These are phyloP conservation scores for Acanthopleura granulata DNA, from an alignment of 2,888 invertebrate species.

Conservation along the genomic window DNA sequence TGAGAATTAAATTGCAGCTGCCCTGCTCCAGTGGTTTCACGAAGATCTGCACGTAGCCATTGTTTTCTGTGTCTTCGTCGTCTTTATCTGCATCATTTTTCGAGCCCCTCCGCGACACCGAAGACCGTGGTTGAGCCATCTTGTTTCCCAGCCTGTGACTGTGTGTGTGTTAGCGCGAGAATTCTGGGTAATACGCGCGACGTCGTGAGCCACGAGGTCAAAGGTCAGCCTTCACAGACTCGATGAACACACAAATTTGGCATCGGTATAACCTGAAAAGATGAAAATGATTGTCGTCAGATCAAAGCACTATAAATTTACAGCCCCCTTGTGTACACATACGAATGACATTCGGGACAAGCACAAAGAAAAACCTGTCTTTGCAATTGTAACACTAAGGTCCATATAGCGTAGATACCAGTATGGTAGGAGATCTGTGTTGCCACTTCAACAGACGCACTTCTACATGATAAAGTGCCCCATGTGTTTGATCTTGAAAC, in stretches of 20 bases:
- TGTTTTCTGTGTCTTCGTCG: slow-evolving; percentile 76
- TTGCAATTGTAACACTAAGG: too few species aligned
- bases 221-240: neutral
- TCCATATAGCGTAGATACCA: too few species aligned
- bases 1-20: slow-evolving; percentile 54
- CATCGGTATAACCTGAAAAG: neutral
- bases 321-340: neutral
- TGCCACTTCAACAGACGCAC: too few species aligned
- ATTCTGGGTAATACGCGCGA: slow-evolving; percentile 44
- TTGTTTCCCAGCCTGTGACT: slow-evolving; percentile 26
- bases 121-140: slow-evolving; percentile 58
- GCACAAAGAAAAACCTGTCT: too few species aligned
- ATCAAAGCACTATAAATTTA: neutral
- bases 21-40: slow-evolving; percentile 64
- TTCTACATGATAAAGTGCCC: too few species aligned
- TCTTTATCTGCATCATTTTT: slow-evolving; percentile 60
- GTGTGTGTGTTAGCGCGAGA: slow-evolving; percentile 27
- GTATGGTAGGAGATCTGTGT: too few species aligned
- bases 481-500: too few species aligned
- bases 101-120: slow-evolving; percentile 48
- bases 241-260: neutral
- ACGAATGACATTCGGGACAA: too few species aligned
- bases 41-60: slow-evolving; percentile 78
- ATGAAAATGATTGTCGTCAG: neutral
- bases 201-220: slow-evolving; percentile 14